Conservation (phyloP, 2,888 invertebrate genomes). For the Hedychridium roseum region DNA sequence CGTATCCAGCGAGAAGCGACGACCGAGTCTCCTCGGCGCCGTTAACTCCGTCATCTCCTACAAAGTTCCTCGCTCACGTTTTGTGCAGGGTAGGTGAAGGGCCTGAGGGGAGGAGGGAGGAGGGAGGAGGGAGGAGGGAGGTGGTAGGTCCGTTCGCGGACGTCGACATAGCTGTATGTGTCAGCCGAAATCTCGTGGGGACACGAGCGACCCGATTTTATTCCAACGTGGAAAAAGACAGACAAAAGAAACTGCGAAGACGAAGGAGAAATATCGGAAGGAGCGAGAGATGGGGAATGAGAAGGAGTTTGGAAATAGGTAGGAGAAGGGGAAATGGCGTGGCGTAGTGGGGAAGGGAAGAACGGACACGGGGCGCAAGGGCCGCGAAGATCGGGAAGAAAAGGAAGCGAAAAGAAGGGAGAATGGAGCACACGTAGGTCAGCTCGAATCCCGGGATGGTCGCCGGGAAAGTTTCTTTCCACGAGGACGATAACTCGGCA, state of each 20-base stretch:
- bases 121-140: slow-evolving; percentile 11
- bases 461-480: slow-evolving; percentile 46
- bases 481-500: slow-evolving; percentile 49
- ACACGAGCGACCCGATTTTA: slow-evolving; percentile 28
- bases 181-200: slow-evolving; percentile 29
- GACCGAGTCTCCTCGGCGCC: slow-evolving; percentile 5
- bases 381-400: no score
- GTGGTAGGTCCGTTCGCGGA: neutral
- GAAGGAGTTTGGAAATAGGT: no score
- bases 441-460: slow-evolving; percentile 36
- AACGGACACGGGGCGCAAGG: no score
- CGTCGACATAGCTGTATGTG: slow-evolving; percentile 10
- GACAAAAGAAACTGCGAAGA: slow-evolving; percentile 2
- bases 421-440: slow-evolving; percentile 30
- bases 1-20: slow-evolving; percentile 12
- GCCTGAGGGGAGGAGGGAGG: slow-evolving; percentile 14
- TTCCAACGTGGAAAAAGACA: slow-evolving; percentile 12
- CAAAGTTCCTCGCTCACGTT: slow-evolving; percentile 26
- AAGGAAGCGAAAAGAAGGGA: neutral
- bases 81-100: slow-evolving; percentile 12
- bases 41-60: slow-evolving; percentile 21
- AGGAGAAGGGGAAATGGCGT: slow-evolving; percentile 7
- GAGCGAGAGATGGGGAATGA: slow-evolving; percentile 5
- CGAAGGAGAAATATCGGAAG: neutral
- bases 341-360: no score